These are phyloP conservation scores for Neoscelio sp. DNA, from an alignment of 2,888 invertebrate genomes.

Conservation along the genomic window DNA sequence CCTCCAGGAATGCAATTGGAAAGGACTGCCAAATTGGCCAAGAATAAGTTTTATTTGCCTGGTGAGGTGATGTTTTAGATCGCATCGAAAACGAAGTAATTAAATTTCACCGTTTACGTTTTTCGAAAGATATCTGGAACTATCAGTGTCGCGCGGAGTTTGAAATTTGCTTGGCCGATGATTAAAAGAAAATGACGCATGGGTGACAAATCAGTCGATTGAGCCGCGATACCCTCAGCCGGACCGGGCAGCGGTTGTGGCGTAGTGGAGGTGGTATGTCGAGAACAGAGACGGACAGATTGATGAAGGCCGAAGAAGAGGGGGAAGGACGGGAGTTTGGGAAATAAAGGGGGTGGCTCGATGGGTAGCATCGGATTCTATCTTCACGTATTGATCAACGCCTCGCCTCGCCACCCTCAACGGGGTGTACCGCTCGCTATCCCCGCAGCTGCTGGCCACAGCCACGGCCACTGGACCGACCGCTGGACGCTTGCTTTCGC, in stretches of 20 bases:
- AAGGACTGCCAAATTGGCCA: neutral
- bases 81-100: constrained; percentile 15
- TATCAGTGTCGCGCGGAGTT: constrained; percentile 4
- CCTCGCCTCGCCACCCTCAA: constrained; percentile 82
- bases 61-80: constrained; percentile 2
- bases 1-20: neutral
- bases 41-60: constrained; percentile 13
- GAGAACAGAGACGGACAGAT: constrained; percentile 62
- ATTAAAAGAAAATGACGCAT: constrained; percentile 79
- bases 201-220: constrained; percentile 81
- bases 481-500: constrained; percentile 77
- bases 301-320: constrained; percentile 37
- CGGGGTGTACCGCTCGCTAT: constrained; percentile 76
- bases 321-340: constrained; percentile 62
- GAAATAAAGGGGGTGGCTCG: constrained; percentile 74
- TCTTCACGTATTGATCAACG: constrained; percentile 84
- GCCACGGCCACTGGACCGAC: constrained; percentile 82
- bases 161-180: constrained; percentile 60
- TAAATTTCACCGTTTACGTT: constrained; percentile 10
- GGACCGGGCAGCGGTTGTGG: constrained; percentile 75
- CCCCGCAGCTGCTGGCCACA: constrained; percentile 81
- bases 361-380: constrained; percentile 83
- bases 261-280: constrained; percentile 70
- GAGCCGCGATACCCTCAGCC: constrained; percentile 78
- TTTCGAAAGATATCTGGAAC: constrained; percentile 5